Conservation (phyloP, 2,888 invertebrate species). For the Zootermopsis nevadensis region DNA sequence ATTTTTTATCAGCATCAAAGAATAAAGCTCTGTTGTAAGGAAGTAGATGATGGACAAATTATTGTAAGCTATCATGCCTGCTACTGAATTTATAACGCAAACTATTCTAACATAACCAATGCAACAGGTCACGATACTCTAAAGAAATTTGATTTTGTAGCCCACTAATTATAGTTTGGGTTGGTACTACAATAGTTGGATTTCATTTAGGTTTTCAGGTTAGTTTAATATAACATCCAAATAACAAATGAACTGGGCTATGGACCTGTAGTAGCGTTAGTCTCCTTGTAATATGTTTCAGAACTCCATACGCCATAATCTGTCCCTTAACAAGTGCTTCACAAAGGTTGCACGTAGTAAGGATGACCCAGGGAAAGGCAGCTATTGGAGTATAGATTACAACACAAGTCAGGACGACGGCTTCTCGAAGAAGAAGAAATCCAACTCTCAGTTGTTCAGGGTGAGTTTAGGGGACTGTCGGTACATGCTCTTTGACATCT, state of each 20-base stretch:
- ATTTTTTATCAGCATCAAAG: background rate
- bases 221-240: too few relatives aligned
- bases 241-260: too few relatives aligned
- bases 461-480: slow-evolving; percentile 58
- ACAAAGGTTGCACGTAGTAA: slow-evolving; percentile 77
- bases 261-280: background rate
- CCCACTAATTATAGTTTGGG: too few relatives aligned
- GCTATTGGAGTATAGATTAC: slow-evolving; percentile 73
- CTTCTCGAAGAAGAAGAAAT: slow-evolving; percentile 64
- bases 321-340: slow-evolving; percentile 79
- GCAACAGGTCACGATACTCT: too few relatives aligned
- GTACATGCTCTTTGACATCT: too few relatives aligned
- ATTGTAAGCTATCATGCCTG: too few relatives aligned
- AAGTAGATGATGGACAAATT: background rate
- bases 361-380: slow-evolving; percentile 79
- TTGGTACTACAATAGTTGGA: too few relatives aligned
- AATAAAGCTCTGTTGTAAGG: background rate
- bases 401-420: slow-evolving; percentile 69
- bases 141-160: too few relatives aligned
- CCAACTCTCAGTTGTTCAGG: slow-evolving; percentile 63
- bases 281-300: slow-evolving; percentile 61
- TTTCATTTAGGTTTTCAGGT: too few relatives aligned
- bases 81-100: too few relatives aligned
- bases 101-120: too few relatives aligned
- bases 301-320: slow-evolving; percentile 79